Percentiles rank a stretch among this genome's conserved stretches.
Conservation (phyloP, 2,888 invertebrate genomes). For the Drosophila cognata region DNA sequence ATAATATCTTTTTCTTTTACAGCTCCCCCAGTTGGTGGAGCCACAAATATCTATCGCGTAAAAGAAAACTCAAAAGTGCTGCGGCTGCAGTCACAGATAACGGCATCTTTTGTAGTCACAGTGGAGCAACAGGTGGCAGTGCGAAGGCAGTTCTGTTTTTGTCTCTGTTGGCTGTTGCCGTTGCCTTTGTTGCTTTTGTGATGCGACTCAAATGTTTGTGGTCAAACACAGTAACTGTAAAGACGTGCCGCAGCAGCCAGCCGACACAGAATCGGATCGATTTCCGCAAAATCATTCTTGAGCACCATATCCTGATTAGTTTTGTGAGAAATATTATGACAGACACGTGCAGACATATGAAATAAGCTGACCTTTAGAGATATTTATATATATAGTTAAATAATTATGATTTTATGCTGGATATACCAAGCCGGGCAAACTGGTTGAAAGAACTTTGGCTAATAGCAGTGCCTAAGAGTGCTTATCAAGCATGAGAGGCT, state of each 20-base stretch:
- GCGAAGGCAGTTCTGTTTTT: slow-evolving; percentile 29
- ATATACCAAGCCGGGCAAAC: slow-evolving; percentile 39
- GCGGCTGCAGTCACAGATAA: slow-evolving; percentile 30
- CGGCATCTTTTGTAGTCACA: slow-evolving; percentile 52
- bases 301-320: background rate
- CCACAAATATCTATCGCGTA: background rate
- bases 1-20: background rate
- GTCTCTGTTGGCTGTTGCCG: slow-evolving; percentile 7
- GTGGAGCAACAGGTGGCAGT: slow-evolving; percentile 56
- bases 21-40: background rate
- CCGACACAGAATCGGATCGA: slow-evolving; percentile 22
- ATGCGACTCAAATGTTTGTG: slow-evolving; percentile 65
- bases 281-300: slow-evolving; percentile 35
- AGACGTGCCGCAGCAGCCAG: slow-evolving; percentile 30
- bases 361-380: background rate
- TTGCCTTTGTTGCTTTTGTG: slow-evolving; percentile 15
- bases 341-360: background rate
- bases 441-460: slow-evolving; percentile 68
- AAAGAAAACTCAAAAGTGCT: slow-evolving; percentile 55
- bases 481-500: slow-evolving; percentile 69
- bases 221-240: slow-evolving; percentile 71
- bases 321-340: background rate
- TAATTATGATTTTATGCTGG: no score
- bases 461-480: slow-evolving; percentile 63
- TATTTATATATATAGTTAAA: background rate